Base-by-base conservation (phyloP, 2,797 vertebrate species). In the Leptoclinus maculatus region DNA sequence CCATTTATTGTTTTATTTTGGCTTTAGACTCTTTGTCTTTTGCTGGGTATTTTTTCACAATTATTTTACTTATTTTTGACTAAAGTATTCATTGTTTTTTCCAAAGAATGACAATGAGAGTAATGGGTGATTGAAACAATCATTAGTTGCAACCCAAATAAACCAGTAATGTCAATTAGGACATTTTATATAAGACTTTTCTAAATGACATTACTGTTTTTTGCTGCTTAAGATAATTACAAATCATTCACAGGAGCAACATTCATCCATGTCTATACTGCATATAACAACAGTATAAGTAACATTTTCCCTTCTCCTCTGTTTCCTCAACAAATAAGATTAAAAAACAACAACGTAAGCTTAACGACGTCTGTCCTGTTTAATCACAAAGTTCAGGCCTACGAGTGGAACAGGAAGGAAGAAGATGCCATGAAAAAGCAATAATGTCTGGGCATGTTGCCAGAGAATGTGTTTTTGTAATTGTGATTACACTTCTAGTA, bases 381-480 rank as follows among this genome's bases (percentile, higher is more conserved):
- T 54, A 38, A 56, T 66, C 19, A 59, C 13, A 41, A 36, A 38
- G 36, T 74, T n/a, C 3, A 56, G 5, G 23, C 16, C 53, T 62
- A 51, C 5, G 16, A 34, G 14, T 0, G 11, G 23, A 63, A 0
- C 62, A 59, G 74, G 56, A 80, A 66, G 65, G 43, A 59, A 63
- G 38, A 27, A 2, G 27, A 63, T 49, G 23, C 38, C 62, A 72
- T 23, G 23, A 43, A 56, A 68, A 29, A 36, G 1, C 36, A 45
- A 69, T 69, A 32, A 1, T 38, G 23, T 83, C 1, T 16, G 3
- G 73, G 29, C 72, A n/a, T 41, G 10, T 53, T 60, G 56, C 74
- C 70, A 77, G 19, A 72, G 9, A 75, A 43, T 80, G 34, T 54
- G 23, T 34, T 78, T 66, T 0, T 79, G 27, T 54, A 11, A 7